Conservation (phyloP, 92 coral and sea anemone species). For the Pocillopora grandis region DNA sequence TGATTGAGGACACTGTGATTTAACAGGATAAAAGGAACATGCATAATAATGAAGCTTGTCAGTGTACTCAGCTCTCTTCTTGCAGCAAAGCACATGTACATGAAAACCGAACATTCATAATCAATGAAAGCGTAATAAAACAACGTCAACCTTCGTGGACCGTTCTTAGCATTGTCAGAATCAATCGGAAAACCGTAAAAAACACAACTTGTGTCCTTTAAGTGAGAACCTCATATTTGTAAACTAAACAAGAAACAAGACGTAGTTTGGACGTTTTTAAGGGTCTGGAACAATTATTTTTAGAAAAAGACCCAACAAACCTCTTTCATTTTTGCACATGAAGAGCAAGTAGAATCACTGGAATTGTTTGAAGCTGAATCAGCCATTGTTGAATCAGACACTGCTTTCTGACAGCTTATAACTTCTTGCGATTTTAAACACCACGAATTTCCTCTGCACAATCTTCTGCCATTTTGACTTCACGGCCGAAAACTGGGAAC, state of each 20-base stretch:
- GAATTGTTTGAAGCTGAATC: background rate
- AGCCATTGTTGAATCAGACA: background rate
- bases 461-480: conserved; percentile 29
- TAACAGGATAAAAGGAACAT: no score
- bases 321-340: conserved; percentile 41
- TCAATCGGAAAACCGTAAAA: no score
- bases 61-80: no score
- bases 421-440: background rate
- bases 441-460: background rate
- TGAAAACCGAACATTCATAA: no score
- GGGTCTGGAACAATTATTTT: background rate
- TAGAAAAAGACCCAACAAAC: background rate
- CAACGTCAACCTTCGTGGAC: no score
- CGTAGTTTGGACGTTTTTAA: conserved; percentile 1
- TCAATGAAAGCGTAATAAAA: no score
- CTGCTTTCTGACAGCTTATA: background rate
- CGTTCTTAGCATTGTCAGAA: no score
- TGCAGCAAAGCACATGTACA: no score
- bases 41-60: no score
- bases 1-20: no score
- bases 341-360: conserved; percentile 24
- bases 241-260: background rate
- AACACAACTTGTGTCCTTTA: no score
- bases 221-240: no score
- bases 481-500: conserved; percentile 14